Conservation (phyloP, 2,797 vertebrate genomes). For the Sebastes oblongus region DNA sequence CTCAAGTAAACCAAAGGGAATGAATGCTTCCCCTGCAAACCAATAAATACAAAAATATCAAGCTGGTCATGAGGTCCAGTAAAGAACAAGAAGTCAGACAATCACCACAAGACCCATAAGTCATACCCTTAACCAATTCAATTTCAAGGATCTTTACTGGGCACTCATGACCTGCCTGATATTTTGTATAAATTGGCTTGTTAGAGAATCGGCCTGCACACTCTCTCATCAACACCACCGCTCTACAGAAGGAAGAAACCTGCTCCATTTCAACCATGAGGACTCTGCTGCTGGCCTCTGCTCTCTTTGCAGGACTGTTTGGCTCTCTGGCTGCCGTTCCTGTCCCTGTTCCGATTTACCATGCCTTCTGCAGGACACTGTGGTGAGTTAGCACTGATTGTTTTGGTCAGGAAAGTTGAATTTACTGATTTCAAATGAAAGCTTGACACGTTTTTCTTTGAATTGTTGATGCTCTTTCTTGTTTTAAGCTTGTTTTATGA, state of each 20-base stretch:
- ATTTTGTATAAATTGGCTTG: conserved; percentile 22
- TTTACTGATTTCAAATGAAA: neutral
- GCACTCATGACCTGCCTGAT: neutral
- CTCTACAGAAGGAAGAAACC: conserved; percentile 1
- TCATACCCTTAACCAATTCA: neutral
- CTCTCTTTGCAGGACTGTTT: conserved; percentile 37
- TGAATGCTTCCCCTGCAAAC: neutral
- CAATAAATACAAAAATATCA: neutral
- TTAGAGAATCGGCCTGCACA: neutral
- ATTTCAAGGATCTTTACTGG: conserved; percentile 13
- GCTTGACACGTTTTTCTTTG: neutral
- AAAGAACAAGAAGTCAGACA: neutral
- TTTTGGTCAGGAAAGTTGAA: no score
- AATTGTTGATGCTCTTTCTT: no score
- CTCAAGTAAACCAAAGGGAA: neutral
- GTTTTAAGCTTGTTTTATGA: neutral
- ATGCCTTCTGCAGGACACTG: conserved; percentile 40
- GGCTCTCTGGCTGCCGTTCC: neutral
- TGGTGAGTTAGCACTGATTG: conserved; percentile 31
- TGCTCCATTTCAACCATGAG: conserved; percentile 25
- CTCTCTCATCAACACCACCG: neutral
- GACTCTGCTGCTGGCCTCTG: conserved; percentile 42
- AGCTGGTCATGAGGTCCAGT: neutral
- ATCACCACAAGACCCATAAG: conserved; percentile 26
- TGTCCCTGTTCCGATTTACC: neutral